Evolutionary conservation across 2,113 vertebrate genomes (phyloP).

Genomic region (Acrocephalus kingi): DNA sequence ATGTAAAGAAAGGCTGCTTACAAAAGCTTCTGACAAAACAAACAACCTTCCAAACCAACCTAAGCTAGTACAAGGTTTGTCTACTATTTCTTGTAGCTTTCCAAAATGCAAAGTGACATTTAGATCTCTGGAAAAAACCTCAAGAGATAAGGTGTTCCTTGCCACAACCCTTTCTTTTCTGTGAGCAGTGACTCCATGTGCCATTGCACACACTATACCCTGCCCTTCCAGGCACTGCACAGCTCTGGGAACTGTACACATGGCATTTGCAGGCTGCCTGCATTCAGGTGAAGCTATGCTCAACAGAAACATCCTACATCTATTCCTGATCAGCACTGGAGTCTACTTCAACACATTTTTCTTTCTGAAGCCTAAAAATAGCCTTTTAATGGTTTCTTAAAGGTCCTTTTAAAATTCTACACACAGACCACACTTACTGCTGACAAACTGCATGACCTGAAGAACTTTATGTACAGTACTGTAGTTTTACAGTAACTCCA

Average conservation of each 20-base stretch:
- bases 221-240: neutral
- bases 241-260: neutral
- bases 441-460: neutral
- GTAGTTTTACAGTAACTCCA: neutral
- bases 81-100: neutral
- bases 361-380: neutral
- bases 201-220: neutral
- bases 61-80: neutral
- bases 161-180: neutral
- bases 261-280: neutral
- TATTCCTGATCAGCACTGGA: neutral
- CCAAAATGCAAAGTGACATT: neutral
- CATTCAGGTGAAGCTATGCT: neutral
- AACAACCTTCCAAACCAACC: neutral
- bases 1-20: neutral
- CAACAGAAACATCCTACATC: neutral
- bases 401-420: neutral
- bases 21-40: neutral
- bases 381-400: neutral
- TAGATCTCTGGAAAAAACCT: neutral
- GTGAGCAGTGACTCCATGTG: rapidly evolving
- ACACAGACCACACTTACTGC: neutral
- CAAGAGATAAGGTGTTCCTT: neutral
- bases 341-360: neutral
- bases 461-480: neutral